Conservation (phyloP, 2,888 invertebrate genomes). For the Temnothorax unifasciatus region DNA sequence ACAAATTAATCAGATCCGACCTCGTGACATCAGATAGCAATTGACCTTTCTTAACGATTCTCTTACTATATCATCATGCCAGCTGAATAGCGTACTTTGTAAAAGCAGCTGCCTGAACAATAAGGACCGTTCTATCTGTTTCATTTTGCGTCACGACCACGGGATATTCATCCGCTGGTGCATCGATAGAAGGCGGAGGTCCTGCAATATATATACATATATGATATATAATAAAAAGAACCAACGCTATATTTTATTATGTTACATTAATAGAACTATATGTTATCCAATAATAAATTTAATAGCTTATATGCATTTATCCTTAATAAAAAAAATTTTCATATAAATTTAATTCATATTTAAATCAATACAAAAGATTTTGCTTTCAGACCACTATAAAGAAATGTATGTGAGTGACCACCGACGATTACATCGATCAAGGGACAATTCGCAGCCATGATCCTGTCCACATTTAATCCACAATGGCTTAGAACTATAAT, state of each 20-base stretch:
- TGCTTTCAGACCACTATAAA: slow-evolving; percentile 88
- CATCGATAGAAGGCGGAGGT: slow-evolving; percentile 78
- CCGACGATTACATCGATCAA: slow-evolving; percentile 95
- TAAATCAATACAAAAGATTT: slow-evolving; percentile 24
- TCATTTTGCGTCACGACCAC: slow-evolving; percentile 88
- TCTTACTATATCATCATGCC: neutral
- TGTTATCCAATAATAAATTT: neutral
- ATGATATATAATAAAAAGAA: neutral
- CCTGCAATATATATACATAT: slow-evolving; percentile 67
- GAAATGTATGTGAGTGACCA: slow-evolving; percentile 93
- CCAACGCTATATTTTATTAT: neutral
- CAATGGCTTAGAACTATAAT: slow-evolving; percentile 95
- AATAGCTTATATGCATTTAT: neutral
- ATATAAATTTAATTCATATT: slow-evolving; percentile 4
- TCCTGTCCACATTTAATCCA: slow-evolving; percentile 90
- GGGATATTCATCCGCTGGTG: slow-evolving; percentile 90
- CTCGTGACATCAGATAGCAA: slow-evolving; percentile 20
- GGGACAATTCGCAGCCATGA: slow-evolving; percentile 89
- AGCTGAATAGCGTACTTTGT: slow-evolving; percentile 86
- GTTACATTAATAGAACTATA: neutral
- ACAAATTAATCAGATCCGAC: slow-evolving; percentile 14
- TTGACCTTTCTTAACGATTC: slow-evolving; percentile 40
- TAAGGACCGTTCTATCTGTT: slow-evolving; percentile 88
- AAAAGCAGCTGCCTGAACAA: slow-evolving; percentile 92
- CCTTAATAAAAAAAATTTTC: neutral